A percentile compares a stretch with the other conserved stretches of the same genome.
Conservation (phyloP, 2,113 vertebrate species). For the Ginglymostoma cirratum region DNA sequence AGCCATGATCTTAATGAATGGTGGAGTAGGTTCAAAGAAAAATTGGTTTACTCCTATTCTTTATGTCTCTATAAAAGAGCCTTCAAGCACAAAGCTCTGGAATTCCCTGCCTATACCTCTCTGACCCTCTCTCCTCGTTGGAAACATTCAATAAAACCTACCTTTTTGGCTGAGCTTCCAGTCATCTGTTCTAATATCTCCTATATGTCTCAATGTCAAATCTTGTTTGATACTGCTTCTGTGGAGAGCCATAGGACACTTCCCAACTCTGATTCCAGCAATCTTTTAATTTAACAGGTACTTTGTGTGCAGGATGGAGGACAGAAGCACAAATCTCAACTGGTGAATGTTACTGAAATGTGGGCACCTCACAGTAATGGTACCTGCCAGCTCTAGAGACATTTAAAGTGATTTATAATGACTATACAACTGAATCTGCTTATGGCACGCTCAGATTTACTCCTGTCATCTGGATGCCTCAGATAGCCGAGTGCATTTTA, state of each 20-base stretch:
- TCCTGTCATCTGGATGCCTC: not conserved
- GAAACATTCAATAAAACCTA: not conserved
- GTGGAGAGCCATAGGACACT: not conserved
- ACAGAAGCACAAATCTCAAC: not conserved
- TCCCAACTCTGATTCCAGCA: too few relatives aligned
- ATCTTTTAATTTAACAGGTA: not conserved
- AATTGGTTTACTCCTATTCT: too few relatives aligned
- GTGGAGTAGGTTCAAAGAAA: too few relatives aligned
- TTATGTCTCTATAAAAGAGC: too few relatives aligned
- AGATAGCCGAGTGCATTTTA: conserved; percentile 16
- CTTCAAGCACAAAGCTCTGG: not conserved
- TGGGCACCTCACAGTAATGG: not conserved
- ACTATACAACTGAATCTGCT: conserved; percentile 12
- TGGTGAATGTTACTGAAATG: not conserved
- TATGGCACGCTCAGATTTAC: not conserved
- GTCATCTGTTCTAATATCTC: not conserved
- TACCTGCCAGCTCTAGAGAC: not conserved
- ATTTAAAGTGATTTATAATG: conserved; percentile 23
- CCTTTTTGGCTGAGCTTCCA: not conserved
- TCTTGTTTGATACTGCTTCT: not conserved
- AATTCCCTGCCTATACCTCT: not conserved
- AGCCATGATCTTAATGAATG: too few relatives aligned
- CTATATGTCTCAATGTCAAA: not conserved
- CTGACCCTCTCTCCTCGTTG: not conserved
- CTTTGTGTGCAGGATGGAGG: not conserved